Percentiles rank a stretch among this genome's conserved stretches.
Evolutionary conservation across 2,113 vertebrate species (phyloP).

Genomic region (Ranitomeya variabilis): DNA sequence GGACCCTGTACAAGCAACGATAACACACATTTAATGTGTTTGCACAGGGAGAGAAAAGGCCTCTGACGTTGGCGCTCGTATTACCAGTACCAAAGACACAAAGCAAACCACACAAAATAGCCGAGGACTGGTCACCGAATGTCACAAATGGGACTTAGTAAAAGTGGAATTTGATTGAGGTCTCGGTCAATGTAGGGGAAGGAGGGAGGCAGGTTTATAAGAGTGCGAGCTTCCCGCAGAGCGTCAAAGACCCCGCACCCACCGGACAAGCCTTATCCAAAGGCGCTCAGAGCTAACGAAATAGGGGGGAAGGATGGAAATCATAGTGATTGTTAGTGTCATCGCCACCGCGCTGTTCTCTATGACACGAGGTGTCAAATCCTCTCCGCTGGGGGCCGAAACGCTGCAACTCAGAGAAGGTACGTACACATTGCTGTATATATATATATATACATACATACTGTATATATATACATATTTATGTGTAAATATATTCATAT

Average conservation of each 20-base stretch:
- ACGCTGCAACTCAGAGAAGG: slow-evolving; percentile 40
- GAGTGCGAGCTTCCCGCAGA: neutral
- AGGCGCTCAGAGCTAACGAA: slow-evolving; percentile 20
- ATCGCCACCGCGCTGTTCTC: slow-evolving; percentile 18
- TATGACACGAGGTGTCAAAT: slow-evolving; percentile 25
- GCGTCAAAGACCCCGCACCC: slow-evolving; percentile 26
- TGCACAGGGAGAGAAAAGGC: slow-evolving; percentile 57
- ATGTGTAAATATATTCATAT: too few species aligned
- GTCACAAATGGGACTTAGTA: slow-evolving; percentile 56
- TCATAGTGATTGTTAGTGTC: slow-evolving; percentile 31
- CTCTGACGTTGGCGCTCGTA: slow-evolving; percentile 50
- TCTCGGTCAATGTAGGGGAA: slow-evolving; percentile 31
- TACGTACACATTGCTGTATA: neutral
- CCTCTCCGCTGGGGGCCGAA: neutral
- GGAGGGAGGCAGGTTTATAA: slow-evolving; percentile 60
- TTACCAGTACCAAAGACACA: slow-evolving; percentile 41
- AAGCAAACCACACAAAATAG: slow-evolving; percentile 56
- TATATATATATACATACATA: neutral
- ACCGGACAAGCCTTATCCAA: slow-evolving; percentile 48
- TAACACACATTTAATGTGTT: slow-evolving; percentile 60
- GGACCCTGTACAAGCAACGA: slow-evolving; percentile 57
- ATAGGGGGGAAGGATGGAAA: slow-evolving; percentile 24
- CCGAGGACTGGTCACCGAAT: slow-evolving; percentile 20
- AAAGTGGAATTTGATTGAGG: slow-evolving; percentile 50
- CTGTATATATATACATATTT: too few species aligned